These are phyloP conservation scores for Baccha elongata DNA, from an alignment of 2,888 invertebrate species.

Conservation along the genomic window DNA sequence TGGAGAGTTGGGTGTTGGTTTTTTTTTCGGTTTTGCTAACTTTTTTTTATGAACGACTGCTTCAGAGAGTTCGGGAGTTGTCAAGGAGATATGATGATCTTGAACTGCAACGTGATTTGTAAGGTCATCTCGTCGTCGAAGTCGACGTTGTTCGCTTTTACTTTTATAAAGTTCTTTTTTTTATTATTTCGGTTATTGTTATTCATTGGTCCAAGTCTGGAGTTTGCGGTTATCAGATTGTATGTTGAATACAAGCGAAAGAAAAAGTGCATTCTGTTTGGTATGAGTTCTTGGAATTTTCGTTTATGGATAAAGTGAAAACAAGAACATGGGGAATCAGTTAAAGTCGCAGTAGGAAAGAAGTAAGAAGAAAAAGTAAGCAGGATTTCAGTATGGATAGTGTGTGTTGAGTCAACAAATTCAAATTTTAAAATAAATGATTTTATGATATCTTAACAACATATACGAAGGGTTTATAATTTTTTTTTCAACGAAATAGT, in stretches of 20 bases:
- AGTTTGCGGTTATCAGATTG: constrained; percentile 64
- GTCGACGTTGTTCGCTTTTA: constrained; percentile 27
- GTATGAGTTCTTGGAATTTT: constrained; percentile 59
- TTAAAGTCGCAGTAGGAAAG: background rate
- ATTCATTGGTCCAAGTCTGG: constrained; percentile 69
- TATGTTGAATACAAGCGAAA: constrained; percentile 54
- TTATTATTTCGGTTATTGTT: constrained; percentile 53
- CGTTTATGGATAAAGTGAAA: constrained; percentile 21
- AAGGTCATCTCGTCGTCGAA: constrained; percentile 63
- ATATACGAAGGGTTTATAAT: too few species aligned
- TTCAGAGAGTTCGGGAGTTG: constrained; percentile 64
- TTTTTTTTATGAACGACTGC: constrained; percentile 13
- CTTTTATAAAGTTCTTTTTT: background rate
- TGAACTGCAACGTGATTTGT: constrained; percentile 73
- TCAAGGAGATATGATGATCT: constrained; percentile 73
- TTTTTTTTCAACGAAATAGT: too few species aligned
- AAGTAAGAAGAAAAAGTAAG: constrained; percentile 1
- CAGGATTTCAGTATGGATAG: background rate
- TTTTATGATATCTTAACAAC: too few species aligned
- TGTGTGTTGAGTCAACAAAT: background rate
- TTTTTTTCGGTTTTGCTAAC: background rate
- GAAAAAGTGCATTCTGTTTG: constrained; percentile 49
- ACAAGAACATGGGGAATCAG: background rate
- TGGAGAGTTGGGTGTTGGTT: constrained; percentile 35
- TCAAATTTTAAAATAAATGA: too few species aligned